Base-by-base conservation (phyloP, 2,888 invertebrate species). In the Incurvaria masculella region DNA sequence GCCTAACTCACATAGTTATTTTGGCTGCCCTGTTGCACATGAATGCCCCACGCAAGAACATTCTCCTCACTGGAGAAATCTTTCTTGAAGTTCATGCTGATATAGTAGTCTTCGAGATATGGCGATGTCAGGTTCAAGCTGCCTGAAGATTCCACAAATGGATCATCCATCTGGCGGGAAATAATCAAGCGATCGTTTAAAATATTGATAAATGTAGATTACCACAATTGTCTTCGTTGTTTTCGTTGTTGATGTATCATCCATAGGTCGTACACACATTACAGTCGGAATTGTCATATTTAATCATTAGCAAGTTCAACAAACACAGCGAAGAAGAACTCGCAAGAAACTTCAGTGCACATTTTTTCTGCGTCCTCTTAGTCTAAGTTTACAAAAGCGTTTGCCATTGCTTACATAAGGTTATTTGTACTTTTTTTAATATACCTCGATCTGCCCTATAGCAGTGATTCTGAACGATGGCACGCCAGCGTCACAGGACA, bases 21-120 rank as follows among this genome's bases (percentile, higher is more conserved):
- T 10, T 73, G 76, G 2, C 73, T 69, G 14, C 83, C 80, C 52
- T 85, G 81, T 2, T 72, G 71, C 18, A 85, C 72, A 45, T 82
- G 81, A 42, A 88, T 80, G 11, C 82, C 82, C 2, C 87, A 79
- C 21, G 84, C 84, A 1, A 90, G 59, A 2, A 75, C 67, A 53
- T 85, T 88, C 55, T 88, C 87, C 0, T 73, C 65, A 1, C 81
- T 81, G 0, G 85, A 83, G 52, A 87, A 86, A 57, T 89, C 86
- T 56, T 88, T 88, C 56, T 84, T 87, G 42, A 86, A 81, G 54
- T 81, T 76, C 57, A 87, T 72, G 55, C 81, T 81, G 19, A 85
- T 84, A 53, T 76, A 81, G 47, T 89, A 89, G 46, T 89, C 73
- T 2, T 80, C 80, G 18, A 89, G 68, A 45, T 82, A 74, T 0